phyloP scores from a whole-genome alignment of 2,888 invertebrate species.

The Dendrolimus houi region DNA sequence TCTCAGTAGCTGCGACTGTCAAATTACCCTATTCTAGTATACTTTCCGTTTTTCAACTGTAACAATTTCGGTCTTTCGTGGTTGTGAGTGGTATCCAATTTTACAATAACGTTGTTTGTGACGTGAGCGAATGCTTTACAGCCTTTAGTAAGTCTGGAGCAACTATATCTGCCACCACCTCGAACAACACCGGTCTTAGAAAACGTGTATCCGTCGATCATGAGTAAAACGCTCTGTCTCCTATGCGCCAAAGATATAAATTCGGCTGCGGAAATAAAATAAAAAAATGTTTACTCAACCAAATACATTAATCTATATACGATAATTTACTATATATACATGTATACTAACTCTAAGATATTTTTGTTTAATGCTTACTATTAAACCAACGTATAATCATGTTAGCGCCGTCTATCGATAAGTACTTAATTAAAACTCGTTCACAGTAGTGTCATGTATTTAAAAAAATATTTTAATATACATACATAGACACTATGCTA shows the following conservation, averaged over 20 bases:
- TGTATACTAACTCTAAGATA: too few species aligned
- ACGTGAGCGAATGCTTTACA: slow-evolving; percentile 20
- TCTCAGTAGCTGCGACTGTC: too few species aligned
- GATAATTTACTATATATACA: too few species aligned
- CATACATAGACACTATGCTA: too few species aligned
- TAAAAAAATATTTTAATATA: too few species aligned
- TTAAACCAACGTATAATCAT: too few species aligned
- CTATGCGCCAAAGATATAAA: not conserved
- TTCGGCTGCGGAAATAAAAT: not conserved
- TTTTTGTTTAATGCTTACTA: too few species aligned
- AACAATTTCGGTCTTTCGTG: slow-evolving; percentile 18
- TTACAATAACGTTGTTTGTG: slow-evolving; percentile 9
- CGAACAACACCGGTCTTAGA: not conserved
- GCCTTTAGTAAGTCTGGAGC: slow-evolving; percentile 12
- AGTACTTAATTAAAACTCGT: too few species aligned
- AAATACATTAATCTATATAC: too few species aligned
- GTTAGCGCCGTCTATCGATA: too few species aligned
- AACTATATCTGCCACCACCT: slow-evolving; percentile 1
- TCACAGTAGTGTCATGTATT: too few species aligned
- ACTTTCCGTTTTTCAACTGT: slow-evolving; percentile 9
- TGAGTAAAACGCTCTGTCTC: not conserved
- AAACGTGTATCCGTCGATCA: not conserved
- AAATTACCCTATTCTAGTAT: too few species aligned
- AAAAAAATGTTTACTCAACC: not conserved
- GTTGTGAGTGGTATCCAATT: slow-evolving; percentile 12